Percentiles rank a stretch among this genome's conserved stretches.
phyloP scores from a whole-genome alignment of 1,140 invertebrate species.

The Drosophila melanogaster region Release_6_plus_ISO1_MT NT_033777.3:5584501-5585000 shows the following conservation, averaged over 20 bases:
- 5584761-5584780: neutral
- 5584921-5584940: too few relatives aligned
- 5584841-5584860: too few relatives aligned
- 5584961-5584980: too few relatives aligned
- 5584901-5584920: too few relatives aligned
- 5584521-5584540: constrained; percentile 81
- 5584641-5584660: constrained; percentile 85
- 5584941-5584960: too few relatives aligned
- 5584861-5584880: too few relatives aligned
- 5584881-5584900: too few relatives aligned
- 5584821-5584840: too few relatives aligned
- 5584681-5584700: constrained; percentile 46
- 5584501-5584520: constrained; percentile 21
- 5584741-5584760: too few relatives aligned
- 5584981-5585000: too few relatives aligned
- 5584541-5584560: constrained; percentile 67
- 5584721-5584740: too few relatives aligned
- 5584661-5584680: constrained; percentile 83
- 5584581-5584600: constrained; percentile 26
- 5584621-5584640: constrained; percentile 74
- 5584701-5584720: neutral
- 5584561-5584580: constrained; percentile 7
- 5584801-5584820: neutral
- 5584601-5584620: constrained; percentile 76
- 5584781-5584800: neutral